A percentile compares a stretch with the other conserved stretches of the same genome.
These are phyloP conservation scores for Dallia pectoralis DNA, from an alignment of 2,797 vertebrate species.

Conservation along the genomic window DNA sequence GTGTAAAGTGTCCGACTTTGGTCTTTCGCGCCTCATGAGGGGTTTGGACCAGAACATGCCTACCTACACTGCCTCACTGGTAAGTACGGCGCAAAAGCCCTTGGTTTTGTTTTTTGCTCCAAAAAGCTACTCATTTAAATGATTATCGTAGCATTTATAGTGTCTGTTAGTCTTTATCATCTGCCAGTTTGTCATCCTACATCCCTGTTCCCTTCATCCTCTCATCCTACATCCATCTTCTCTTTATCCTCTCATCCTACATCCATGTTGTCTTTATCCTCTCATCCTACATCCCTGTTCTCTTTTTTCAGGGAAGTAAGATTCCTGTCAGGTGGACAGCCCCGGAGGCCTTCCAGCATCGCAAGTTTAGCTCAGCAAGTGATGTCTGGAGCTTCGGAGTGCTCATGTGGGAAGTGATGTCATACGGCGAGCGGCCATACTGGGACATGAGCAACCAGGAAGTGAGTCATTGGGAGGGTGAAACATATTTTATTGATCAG, in stretches of 20 bases:
- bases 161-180: not conserved
- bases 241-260: not conserved
- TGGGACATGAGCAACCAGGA: constrained; percentile 87
- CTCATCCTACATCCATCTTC: not conserved
- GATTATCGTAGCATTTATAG: not conserved
- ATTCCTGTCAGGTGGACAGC: constrained; percentile 81
- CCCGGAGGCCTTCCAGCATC: constrained; percentile 81
- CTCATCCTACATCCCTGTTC: not conserved
- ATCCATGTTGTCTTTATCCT: not conserved
- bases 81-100: constrained; percentile 31
- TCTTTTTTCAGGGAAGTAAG: constrained; percentile 74
- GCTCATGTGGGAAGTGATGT: constrained; percentile 85
- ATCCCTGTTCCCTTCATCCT: too few species aligned
- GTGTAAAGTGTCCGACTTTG: constrained; percentile 95
- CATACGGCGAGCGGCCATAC: constrained; percentile 80
- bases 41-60: constrained; percentile 83
- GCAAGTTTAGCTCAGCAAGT: constrained; percentile 81
- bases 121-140: not conserved
- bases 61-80: constrained; percentile 81
- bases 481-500: constrained; percentile 24
- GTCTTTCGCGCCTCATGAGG: constrained; percentile 88
- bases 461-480: constrained; percentile 51
- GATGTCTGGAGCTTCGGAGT: constrained; percentile 82
- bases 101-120: too few species aligned
- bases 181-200: too few species aligned